Percentiles rank a stretch among this genome's conserved stretches.
phyloP scores from a whole-genome alignment of 2,888 invertebrate genomes.

The Caenorhabditis wallacei region DNA sequence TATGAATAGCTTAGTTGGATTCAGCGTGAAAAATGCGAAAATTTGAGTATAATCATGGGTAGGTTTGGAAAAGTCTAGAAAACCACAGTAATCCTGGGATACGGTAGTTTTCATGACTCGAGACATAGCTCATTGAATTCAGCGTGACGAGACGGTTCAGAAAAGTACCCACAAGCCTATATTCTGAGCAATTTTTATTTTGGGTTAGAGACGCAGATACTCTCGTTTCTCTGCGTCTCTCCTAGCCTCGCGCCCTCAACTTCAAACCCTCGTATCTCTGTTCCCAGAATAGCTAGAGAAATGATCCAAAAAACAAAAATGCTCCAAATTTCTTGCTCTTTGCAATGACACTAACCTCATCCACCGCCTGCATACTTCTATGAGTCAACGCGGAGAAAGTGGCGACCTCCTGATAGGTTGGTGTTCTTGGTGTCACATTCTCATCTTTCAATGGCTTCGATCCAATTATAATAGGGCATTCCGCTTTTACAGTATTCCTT shows the following conservation, averaged over 20 bases:
- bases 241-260: neutral
- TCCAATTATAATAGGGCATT: constrained; percentile 64
- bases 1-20: neutral
- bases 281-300: neutral
- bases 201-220: neutral
- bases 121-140: neutral
- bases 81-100: neutral
- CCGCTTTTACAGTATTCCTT: constrained; percentile 57
- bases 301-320: neutral
- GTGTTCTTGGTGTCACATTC: constrained; percentile 48
- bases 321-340: neutral
- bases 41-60: neutral
- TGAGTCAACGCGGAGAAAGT: constrained; percentile 60
- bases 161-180: neutral
- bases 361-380: constrained; percentile 61
- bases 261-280: neutral
- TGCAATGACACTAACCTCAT: constrained; percentile 33
- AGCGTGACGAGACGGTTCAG: neutral
- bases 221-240: neutral
- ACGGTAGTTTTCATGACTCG: neutral
- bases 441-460: constrained; percentile 43
- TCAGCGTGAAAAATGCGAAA: neutral
- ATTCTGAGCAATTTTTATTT: neutral
- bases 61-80: neutral
- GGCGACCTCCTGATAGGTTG: constrained; percentile 51